phyloP scores from a whole-genome alignment of 2,888 invertebrate genomes.

The Strigamia maritima region DNA sequence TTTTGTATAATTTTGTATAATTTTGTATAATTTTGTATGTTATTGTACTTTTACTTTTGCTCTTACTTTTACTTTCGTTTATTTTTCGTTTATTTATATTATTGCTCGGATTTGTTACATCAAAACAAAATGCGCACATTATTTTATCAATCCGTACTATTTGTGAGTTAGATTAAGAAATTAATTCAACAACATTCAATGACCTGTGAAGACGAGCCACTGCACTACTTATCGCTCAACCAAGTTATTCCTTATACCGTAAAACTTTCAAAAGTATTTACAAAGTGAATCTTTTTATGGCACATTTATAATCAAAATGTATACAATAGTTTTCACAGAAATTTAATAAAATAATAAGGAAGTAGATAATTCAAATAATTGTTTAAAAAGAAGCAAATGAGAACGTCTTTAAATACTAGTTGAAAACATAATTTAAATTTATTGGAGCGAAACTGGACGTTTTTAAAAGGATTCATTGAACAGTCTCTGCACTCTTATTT shows the following conservation, averaged over 20 bases:
- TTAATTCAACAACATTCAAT: not conserved
- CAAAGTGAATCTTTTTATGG: not conserved
- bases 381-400: not conserved
- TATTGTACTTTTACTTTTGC: too few species aligned
- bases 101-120: too few species aligned
- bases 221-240: not conserved
- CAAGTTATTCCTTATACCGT: not conserved
- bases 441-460: not conserved
- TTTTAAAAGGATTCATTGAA: not conserved
- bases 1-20: too few species aligned
- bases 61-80: too few species aligned
- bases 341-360: not conserved
- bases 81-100: too few species aligned
- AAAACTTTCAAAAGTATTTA: not conserved
- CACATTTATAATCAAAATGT: not conserved
- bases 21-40: too few species aligned
- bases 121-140: too few species aligned
- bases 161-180: not conserved
- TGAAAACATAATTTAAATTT: not conserved
- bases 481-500: not conserved
- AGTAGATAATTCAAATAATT: not conserved
- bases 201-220: not conserved
- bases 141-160: not conserved
- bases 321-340: too few species aligned
- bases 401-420: not conserved